phyloP scores from a whole-genome alignment of 2,113 vertebrate genomes.

The Dolichotis patagonum region DNA sequence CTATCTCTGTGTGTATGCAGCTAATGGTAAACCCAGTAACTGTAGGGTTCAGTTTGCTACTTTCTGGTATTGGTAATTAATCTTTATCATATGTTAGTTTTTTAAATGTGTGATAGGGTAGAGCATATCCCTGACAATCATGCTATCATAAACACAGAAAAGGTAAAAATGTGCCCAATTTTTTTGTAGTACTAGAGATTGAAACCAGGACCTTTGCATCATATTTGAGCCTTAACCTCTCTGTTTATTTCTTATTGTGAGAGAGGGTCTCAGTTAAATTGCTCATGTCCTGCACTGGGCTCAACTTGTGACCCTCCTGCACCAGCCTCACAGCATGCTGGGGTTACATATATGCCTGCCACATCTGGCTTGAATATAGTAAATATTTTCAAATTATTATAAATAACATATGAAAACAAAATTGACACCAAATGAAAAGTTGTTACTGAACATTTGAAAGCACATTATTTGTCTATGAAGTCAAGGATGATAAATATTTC shows the following conservation, averaged over 20 bases:
- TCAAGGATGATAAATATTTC: background rate
- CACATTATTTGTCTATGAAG: background rate
- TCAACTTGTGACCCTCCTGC: background rate
- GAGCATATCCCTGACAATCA: background rate
- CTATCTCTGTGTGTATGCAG: background rate
- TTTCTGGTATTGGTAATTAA: background rate
- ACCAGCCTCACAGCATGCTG: background rate
- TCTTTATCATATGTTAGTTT: background rate
- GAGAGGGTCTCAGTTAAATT: background rate
- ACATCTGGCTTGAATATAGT: background rate
- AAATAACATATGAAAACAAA: background rate
- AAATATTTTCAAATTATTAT: conserved; percentile 14
- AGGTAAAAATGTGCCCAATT: background rate
- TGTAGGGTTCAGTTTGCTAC: background rate
- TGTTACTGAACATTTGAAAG: background rate
- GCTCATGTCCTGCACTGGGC: background rate
- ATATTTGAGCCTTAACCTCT: background rate
- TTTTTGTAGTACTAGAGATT: background rate
- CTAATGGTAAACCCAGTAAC: background rate
- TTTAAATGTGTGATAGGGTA: background rate
- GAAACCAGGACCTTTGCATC: background rate
- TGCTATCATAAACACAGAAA: background rate
- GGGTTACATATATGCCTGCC: background rate
- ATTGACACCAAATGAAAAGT: background rate
- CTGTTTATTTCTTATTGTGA: background rate